Evolutionary conservation across 2,888 invertebrate genomes (phyloP).

Genomic region (Poecilobothrus nobilitatus): DNA sequence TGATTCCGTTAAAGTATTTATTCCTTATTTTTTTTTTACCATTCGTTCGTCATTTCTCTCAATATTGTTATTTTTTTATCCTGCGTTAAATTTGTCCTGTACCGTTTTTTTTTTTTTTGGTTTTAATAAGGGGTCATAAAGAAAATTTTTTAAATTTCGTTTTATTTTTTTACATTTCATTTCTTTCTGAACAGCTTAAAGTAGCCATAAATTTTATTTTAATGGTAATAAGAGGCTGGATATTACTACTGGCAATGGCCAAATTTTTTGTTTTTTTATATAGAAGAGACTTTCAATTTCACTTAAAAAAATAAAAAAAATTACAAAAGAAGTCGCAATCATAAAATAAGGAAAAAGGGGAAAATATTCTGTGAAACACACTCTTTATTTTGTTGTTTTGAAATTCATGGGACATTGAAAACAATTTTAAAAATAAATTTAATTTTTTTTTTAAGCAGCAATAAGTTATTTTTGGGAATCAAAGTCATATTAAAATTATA

Average conservation of each 20-base stretch:
- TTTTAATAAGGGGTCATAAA: background rate
- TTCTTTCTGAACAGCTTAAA: slow-evolving; percentile 18
- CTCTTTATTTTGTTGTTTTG: background rate
- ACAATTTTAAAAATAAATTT: background rate
- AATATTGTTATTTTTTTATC: background rate
- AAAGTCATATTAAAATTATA: too few relatives aligned
- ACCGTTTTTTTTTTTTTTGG: background rate
- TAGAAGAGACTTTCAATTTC: background rate
- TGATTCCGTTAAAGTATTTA: background rate
- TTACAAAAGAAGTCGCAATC: background rate
- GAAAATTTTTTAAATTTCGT: background rate
- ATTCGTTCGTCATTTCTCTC: background rate
- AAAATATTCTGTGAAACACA: too few relatives aligned
- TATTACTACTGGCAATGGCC: background rate
- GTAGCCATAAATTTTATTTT: slow-evolving; percentile 20
- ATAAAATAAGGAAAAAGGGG: background rate
- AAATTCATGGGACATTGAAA: background rate
- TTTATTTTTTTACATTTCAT: background rate
- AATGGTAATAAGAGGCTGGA: slow-evolving; percentile 15
- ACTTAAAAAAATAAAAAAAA: background rate
- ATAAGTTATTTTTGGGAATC: too few relatives aligned
- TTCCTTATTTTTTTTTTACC: background rate
- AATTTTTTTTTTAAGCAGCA: background rate
- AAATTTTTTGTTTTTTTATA: too few relatives aligned
- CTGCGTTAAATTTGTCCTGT: too few relatives aligned